Conservation (phyloP, 2,797 vertebrate species). For the Thripadectes ignobilis region DNA sequence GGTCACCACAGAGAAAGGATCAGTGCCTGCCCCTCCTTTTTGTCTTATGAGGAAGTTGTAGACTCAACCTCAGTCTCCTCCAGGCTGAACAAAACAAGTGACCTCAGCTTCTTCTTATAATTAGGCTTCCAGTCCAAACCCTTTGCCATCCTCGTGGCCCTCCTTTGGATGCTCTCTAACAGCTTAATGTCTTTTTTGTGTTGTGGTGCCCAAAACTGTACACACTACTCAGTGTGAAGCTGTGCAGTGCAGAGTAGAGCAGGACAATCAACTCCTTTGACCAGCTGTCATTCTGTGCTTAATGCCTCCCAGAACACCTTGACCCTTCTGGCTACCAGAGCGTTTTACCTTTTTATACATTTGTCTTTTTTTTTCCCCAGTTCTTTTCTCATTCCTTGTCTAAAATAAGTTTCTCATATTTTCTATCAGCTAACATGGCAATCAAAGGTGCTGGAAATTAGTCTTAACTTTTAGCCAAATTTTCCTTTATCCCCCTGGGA, state of each 20-base stretch:
- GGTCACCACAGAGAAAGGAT: neutral
- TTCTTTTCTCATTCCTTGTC: neutral
- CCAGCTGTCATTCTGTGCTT: neutral
- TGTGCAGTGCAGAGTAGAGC: neutral
- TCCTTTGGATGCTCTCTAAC: neutral
- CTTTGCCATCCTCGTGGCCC: neutral
- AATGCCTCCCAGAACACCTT: neutral
- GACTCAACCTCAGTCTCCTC: neutral
- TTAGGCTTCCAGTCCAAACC: neutral
- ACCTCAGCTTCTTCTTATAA: neutral
- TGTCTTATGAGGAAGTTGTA: neutral
- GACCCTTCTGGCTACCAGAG: neutral
- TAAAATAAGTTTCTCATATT: neutral
- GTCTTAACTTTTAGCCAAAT: neutral
- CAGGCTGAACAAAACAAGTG: neutral
- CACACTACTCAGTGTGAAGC: neutral
- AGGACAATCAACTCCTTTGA: neutral
- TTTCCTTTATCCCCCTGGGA: neutral
- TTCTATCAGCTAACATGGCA: neutral
- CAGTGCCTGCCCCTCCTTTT: fast-evolving
- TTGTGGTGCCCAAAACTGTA: neutral
- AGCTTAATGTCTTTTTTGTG: neutral
- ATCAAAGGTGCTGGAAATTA: neutral
- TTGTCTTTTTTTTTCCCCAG: fast-evolving
- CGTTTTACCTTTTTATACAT: neutral